A percentile compares a stretch with the other conserved stretches of the same genome.
Evolutionary conservation across 2,888 invertebrate genomes (phyloP).

Genomic region (Didymodactylos carnosus): DNA sequence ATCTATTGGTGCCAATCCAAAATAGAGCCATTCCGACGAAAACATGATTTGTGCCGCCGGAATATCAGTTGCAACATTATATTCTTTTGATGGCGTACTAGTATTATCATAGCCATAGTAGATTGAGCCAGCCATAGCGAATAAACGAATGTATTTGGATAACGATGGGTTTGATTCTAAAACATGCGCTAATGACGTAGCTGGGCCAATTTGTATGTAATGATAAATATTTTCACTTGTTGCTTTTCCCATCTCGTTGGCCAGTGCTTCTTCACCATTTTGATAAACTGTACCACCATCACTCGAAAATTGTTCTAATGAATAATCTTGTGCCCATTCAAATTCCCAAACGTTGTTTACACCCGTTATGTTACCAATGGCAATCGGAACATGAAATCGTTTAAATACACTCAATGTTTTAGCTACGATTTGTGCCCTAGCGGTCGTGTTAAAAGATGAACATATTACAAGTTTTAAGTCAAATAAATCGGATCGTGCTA

Average conservation of each 20-base stretch:
- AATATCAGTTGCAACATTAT: not conserved
- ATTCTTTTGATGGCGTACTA: not conserved
- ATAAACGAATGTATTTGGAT: not conserved
- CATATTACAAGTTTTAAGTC: not conserved
- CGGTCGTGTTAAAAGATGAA: not conserved
- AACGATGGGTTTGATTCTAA: not conserved
- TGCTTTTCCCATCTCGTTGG: not conserved
- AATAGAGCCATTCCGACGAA: not conserved
- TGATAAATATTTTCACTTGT: not conserved
- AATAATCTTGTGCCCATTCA: not conserved
- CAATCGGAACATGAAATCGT: not conserved
- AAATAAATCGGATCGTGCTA: not conserved
- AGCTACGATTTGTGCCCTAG: not conserved
- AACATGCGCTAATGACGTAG: not conserved
- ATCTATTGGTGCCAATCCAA: not conserved
- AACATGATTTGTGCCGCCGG: not conserved
- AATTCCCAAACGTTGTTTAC: not conserved
- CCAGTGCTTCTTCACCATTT: not conserved
- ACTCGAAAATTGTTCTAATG: not conserved
- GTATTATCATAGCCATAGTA: not conserved
- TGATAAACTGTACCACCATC: not conserved
- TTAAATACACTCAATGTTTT: not conserved
- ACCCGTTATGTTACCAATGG: not conserved
- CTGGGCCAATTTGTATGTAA: not conserved
- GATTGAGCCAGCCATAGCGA: not conserved